phyloP scores from a whole-genome alignment of 2,113 vertebrate genomes.

The Scophthalmus maximus region DNA sequence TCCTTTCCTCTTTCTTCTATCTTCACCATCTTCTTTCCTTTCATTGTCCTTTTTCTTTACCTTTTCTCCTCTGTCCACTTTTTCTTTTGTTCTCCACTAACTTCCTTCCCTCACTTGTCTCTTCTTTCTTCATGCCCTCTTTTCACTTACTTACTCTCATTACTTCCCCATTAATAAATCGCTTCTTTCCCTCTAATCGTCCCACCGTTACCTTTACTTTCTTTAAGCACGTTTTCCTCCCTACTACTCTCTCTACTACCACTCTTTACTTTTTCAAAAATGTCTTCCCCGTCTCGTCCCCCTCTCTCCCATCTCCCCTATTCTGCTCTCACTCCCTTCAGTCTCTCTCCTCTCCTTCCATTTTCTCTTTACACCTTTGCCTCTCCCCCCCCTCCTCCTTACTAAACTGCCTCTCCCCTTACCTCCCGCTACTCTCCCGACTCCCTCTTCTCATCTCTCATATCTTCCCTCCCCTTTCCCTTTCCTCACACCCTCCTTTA shows the following conservation, averaged over 20 bases:
- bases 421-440: neutral
- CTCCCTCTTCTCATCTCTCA: slow-evolving; percentile 24
- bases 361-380: neutral
- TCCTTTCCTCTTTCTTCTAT: neutral
- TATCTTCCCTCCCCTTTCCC: slow-evolving; percentile 9
- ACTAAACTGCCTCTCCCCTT: slow-evolving; percentile 1
- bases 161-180: neutral
- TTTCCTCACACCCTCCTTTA: slow-evolving; percentile 6
- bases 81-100: neutral
- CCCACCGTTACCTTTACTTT: neutral
- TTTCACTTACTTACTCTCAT: neutral
- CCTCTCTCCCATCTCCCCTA: neutral
- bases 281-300: neutral
- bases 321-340: slow-evolving; percentile 28
- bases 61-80: neutral
- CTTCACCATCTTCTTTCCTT: neutral
- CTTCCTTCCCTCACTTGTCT: neutral
- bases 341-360: slow-evolving; percentile 31
- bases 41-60: no score
- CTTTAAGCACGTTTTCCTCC: neutral
- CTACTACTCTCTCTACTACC: neutral
- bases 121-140: neutral
- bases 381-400: neutral
- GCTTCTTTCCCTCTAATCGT: no score
- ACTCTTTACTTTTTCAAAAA: neutral